Evolutionary conservation across 2,888 invertebrate genomes (phyloP).

Genomic region (Parochlus steinenii): DNA sequence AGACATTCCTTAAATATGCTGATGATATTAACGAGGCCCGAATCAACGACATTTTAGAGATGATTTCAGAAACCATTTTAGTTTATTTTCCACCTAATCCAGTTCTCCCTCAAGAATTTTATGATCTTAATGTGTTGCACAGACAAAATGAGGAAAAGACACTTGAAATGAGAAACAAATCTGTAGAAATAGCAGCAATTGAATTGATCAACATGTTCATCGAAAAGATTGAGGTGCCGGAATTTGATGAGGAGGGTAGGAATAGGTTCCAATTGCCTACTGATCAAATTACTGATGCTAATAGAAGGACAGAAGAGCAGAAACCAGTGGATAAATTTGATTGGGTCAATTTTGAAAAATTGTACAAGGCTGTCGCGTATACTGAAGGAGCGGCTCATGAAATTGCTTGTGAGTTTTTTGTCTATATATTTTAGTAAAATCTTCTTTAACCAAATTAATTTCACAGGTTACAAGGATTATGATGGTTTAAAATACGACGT

Average conservation of each 20-base stretch:
- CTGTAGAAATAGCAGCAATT: constrained; percentile 58
- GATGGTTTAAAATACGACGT: constrained; percentile 45
- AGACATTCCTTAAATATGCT: constrained; percentile 28
- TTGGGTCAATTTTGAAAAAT: constrained; percentile 27
- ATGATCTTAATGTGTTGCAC: constrained; percentile 42
- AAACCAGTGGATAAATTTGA: constrained; percentile 28
- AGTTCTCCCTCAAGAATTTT: constrained; percentile 41
- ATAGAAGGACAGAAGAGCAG: constrained; percentile 26
- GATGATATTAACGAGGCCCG: constrained; percentile 60
- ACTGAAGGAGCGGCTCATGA: constrained; percentile 21
- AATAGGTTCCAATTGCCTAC: constrained; percentile 41
- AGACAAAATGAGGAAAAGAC: constrained; percentile 30
- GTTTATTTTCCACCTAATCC: constrained; percentile 45
- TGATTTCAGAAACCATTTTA: constrained; percentile 42
- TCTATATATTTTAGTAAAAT: constrained; percentile 1
- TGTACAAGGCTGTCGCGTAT: constrained; percentile 24
- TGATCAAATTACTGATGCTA: constrained; percentile 32
- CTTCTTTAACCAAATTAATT: no score
- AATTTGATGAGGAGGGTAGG: constrained; percentile 35
- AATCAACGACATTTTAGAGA: constrained; percentile 48
- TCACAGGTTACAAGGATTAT: constrained; percentile 43
- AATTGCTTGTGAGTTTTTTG: constrained; percentile 17
- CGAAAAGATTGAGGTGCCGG: constrained; percentile 29
- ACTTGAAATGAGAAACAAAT: constrained; percentile 41
- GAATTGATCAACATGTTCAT: constrained; percentile 64